Evolutionary conservation across 2,113 vertebrate species (phyloP).

Genomic region (Percina caprodes): DNA sequence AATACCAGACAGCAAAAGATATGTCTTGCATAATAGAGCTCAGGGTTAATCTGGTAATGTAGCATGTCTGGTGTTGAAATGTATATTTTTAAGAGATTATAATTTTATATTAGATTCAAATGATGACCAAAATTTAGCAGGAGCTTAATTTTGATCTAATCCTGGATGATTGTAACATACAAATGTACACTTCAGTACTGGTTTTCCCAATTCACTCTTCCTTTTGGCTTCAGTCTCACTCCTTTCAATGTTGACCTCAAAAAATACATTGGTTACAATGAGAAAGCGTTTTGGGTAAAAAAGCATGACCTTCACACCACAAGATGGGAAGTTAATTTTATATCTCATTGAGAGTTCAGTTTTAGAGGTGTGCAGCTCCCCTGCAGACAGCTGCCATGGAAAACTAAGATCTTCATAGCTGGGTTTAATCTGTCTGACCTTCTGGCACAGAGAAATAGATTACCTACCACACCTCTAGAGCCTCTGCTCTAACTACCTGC

Average conservation of each 20-base stretch:
- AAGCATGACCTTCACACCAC: constrained; percentile 74
- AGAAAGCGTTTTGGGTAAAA: constrained; percentile 44
- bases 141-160: constrained; percentile 10
- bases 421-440: constrained; percentile 83
- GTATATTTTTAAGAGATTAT: constrained; percentile 6
- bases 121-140: neutral
- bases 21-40: constrained; percentile 11
- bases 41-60: neutral
- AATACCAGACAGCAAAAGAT: constrained; percentile 10
- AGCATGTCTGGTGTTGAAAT: constrained; percentile 13
- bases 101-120: constrained; percentile 22
- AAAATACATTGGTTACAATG: constrained; percentile 36
- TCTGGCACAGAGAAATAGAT: constrained; percentile 79
- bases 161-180: constrained; percentile 14
- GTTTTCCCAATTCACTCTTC: neutral
- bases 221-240: constrained; percentile 25
- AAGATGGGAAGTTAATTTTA: constrained; percentile 80
- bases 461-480: constrained; percentile 71
- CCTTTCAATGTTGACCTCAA: constrained; percentile 27
- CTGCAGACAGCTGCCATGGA: constrained; percentile 77
- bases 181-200: constrained; percentile 34
- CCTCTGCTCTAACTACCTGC: constrained; percentile 59
- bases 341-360: constrained; percentile 78
- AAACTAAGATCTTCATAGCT: constrained; percentile 78
- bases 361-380: constrained; percentile 70